A percentile compares a stretch with the other conserved stretches of the same genome.
phyloP scores from a whole-genome alignment of 2,888 invertebrate species.

The Metacarcinus magister region DNA sequence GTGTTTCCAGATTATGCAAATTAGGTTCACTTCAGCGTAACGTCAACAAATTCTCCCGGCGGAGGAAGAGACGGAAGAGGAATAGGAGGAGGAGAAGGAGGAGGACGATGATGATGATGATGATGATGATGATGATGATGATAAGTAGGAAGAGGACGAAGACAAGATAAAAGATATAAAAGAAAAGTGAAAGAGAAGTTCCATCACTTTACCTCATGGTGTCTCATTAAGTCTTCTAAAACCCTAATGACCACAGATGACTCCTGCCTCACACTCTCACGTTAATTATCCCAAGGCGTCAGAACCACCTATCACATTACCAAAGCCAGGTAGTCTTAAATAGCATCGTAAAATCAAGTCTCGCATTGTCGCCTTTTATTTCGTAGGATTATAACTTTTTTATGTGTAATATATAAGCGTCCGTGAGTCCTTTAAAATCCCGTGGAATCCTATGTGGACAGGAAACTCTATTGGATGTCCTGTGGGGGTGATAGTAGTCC shows the following conservation, averaged over 20 bases:
- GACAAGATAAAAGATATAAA: neutral
- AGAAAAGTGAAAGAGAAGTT: neutral
- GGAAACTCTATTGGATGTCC: neutral
- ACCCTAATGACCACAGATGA: neutral
- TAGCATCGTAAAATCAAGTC: neutral
- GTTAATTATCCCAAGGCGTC: neutral
- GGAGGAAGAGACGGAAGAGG: neutral
- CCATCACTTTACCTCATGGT: neutral
- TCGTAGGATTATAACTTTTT: no score
- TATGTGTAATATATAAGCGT: neutral
- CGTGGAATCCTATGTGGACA: neutral
- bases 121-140: no score
- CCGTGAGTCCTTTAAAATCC: neutral
- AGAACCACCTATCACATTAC: neutral
- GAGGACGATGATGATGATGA: no score
- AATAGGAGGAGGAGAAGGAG: neutral
- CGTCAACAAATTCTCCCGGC: neutral
- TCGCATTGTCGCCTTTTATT: neutral
- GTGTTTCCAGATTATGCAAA: slow-evolving; percentile 33
- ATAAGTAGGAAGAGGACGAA: neutral
- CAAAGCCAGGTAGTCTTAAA: neutral
- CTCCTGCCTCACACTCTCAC: neutral
- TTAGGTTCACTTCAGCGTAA: slow-evolving; percentile 8
- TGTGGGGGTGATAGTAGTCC: neutral
- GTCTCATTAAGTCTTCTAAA: neutral